These are phyloP conservation scores for Miniopterus natalensis DNA, from an alignment of 2,113 vertebrate species.

Conservation along the genomic window DNA sequence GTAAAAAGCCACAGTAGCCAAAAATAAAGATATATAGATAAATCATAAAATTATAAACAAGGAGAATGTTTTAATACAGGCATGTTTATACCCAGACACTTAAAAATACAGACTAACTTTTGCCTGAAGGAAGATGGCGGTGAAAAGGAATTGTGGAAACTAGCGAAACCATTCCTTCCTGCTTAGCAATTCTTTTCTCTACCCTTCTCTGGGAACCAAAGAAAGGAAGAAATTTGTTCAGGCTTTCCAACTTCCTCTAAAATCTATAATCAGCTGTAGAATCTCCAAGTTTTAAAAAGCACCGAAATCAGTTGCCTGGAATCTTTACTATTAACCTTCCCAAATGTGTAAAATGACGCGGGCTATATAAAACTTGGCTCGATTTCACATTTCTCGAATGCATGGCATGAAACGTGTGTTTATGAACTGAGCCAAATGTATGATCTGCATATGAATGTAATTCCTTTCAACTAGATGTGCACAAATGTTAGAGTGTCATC, in stretches of 20 bases:
- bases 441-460: conserved; percentile 67
- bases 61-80: conserved; percentile 80
- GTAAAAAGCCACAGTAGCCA: conserved; percentile 81
- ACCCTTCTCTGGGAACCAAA: neutral
- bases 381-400: conserved; percentile 57
- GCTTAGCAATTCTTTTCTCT: conserved; percentile 47
- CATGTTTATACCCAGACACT: conserved; percentile 76
- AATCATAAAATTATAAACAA: conserved; percentile 84
- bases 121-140: conserved; percentile 70
- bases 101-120: conserved; percentile 78
- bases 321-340: conserved; percentile 71
- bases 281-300: conserved; percentile 69
- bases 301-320: conserved; percentile 62
- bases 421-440: conserved; percentile 72
- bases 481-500: conserved; percentile 20
- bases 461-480: conserved; percentile 60
- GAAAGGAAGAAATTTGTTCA: conserved; percentile 32
- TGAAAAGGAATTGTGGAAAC: conserved; percentile 51
- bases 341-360: conserved; percentile 66
- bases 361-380: conserved; percentile 71
- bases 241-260: conserved; percentile 27
- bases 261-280: conserved; percentile 59
- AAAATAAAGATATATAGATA: conserved; percentile 87
- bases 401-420: conserved; percentile 68
- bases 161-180: conserved; percentile 39